Conservation (phyloP, 53 echinoderm and acorn worm species). For the Apostichopus leukothele region DNA sequence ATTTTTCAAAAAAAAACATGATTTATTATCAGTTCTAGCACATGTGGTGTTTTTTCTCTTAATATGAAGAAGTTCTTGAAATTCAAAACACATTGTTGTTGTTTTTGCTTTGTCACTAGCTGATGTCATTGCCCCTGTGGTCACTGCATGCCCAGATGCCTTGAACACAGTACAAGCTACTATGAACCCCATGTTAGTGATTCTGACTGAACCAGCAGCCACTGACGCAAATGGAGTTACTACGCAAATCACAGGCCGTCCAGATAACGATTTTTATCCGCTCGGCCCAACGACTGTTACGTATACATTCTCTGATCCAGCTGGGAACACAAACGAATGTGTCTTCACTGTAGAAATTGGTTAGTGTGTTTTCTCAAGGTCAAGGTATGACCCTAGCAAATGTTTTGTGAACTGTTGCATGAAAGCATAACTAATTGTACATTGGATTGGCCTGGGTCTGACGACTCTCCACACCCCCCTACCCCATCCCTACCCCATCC, state of each 20-base stretch:
- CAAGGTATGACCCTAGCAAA: too few relatives aligned
- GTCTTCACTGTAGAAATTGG: neutral
- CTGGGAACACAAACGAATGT: constrained; percentile 44
- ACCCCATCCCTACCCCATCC: too few relatives aligned
- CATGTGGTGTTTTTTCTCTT: too few relatives aligned
- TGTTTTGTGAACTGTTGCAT: too few relatives aligned
- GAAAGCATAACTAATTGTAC: too few relatives aligned
- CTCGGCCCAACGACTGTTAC: constrained; percentile 47
- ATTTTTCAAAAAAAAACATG: too few relatives aligned
- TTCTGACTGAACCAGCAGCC: constrained; percentile 13
- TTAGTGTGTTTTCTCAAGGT: neutral
- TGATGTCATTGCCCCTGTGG: neutral
- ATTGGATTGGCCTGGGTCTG: too few relatives aligned
- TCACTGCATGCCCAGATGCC: constrained; percentile 4
- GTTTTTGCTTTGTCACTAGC: neutral
- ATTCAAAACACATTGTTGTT: too few relatives aligned
- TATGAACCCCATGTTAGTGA: neutral
- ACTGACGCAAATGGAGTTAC: constrained; percentile 17
- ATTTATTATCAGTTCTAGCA: too few relatives aligned
- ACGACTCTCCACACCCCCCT: too few relatives aligned
- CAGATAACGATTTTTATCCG: constrained; percentile 29
- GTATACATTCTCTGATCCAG: constrained; percentile 51
- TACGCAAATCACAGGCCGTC: neutral
- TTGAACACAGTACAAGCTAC: neutral
- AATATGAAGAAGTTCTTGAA: too few relatives aligned